Base-by-base conservation (phyloP, 2,888 invertebrate genomes). In the Melinopterus prodromus region DNA sequence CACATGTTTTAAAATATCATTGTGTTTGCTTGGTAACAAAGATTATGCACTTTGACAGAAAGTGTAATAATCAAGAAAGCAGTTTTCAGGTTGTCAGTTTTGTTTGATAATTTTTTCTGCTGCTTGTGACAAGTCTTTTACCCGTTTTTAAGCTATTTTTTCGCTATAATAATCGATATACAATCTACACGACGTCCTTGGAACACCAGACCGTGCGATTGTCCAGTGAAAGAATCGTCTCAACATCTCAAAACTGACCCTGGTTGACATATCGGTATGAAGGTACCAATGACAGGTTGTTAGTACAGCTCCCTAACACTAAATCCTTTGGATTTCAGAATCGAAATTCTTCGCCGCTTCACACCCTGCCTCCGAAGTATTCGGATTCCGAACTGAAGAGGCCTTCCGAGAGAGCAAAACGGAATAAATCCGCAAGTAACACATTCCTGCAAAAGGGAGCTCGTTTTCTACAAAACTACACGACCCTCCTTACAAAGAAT, bases 261-360 rank as follows among this genome's bases (percentile, higher is more conserved):
- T 36, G 36, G 35, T 74, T n/a, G 37, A 71, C 71, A 76, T 82
- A 76, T 82, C 84, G 85, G 85, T 84, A 85, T 85, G 85, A 85
- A 85, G 85, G 85, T 85, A 85, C 78, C 82, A 82, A 79, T 81
- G 69, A 38, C 80, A 79, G 77, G 77, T 78, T 77, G 75, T 76
- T 77, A 74, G 78, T 38, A 81, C 79, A 78, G 15, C 79, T 35
- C 26, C 53, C 76, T 79, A 78, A 78, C 70, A 81, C 80, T 79
- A 81, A 80, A 77, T 75, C 77, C 16, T 78, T 69, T 79, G 76
- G 77, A 78, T 79, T 82, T 16, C 79, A 84, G 84, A 84, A 80
- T 78, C 80, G 82, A 82, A 82, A 82, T 79, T 76, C 80, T 12
- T 69, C 81, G 71, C 16, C 78, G 15, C 77, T 81, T 69, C 78